Evolutionary conservation across 2,888 invertebrate species (phyloP).

Genomic region (Crematogaster levior): DNA sequence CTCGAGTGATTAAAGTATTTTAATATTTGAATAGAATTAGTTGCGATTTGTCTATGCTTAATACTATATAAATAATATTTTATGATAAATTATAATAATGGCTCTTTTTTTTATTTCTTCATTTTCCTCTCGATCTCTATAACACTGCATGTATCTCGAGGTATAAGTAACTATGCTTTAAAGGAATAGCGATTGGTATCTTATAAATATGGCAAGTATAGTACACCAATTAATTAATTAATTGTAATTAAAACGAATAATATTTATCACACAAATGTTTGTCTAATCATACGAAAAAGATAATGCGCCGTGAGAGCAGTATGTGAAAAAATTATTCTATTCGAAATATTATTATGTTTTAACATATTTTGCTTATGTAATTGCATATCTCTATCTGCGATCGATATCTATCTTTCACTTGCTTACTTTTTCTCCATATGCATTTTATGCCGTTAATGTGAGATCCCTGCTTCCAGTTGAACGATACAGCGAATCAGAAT

Average conservation of each 20-base stretch:
- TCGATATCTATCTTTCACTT: slow-evolving; percentile 8
- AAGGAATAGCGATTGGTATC: neutral
- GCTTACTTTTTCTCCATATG: slow-evolving; percentile 36
- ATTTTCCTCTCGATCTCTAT: slow-evolving; percentile 22
- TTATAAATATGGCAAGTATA: neutral
- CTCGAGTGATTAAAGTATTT: slow-evolving; percentile 19
- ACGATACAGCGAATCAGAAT: slow-evolving; percentile 95
- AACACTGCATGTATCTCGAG: neutral
- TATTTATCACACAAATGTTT: slow-evolving; percentile 8
- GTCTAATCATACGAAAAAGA: neutral
- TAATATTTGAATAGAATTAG: neutral
- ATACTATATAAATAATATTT: slow-evolving; percentile 26
- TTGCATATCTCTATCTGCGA: neutral
- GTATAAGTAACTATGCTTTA: neutral
- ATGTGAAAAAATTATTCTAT: neutral
- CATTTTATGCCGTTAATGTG: slow-evolving; percentile 74
- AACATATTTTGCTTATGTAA: neutral
- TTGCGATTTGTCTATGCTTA: slow-evolving; percentile 15
- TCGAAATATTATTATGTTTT: too few relatives aligned
- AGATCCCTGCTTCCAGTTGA: slow-evolving; percentile 88
- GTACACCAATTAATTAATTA: neutral
- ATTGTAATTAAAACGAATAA: neutral
- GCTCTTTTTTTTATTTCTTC: neutral
- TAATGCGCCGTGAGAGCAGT: neutral
- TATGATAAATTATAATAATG: neutral